These are phyloP conservation scores for Amblyjoppa proteus DNA, from an alignment of 2,888 invertebrate species.

Conservation along the genomic window DNA sequence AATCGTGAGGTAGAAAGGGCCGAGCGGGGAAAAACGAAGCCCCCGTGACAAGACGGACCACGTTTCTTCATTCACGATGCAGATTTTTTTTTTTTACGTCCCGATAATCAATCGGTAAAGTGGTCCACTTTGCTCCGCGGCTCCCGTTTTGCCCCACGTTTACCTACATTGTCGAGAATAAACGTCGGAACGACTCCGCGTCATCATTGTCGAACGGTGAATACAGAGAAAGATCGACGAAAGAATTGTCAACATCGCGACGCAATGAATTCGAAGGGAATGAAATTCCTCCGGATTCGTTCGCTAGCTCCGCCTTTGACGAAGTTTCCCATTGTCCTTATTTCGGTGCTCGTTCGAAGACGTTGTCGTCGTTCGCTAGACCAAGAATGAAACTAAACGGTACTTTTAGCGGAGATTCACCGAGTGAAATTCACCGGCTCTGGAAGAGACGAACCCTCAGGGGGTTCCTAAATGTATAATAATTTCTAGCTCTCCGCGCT, in stretches of 20 bases:
- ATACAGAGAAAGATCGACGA: background rate
- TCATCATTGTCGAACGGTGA: background rate
- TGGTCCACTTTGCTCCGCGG: too few relatives aligned
- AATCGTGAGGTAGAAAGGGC: too few relatives aligned
- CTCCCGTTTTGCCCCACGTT: too few relatives aligned
- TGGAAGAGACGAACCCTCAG: constrained; percentile 28
- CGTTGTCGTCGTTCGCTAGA: constrained; percentile 36
- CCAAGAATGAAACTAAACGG: background rate
- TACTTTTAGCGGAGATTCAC: background rate
- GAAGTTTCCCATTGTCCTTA: constrained; percentile 51
- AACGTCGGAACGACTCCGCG: constrained; percentile 10
- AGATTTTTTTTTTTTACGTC: too few relatives aligned
- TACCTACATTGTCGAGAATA: background rate
- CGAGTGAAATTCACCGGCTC: constrained; percentile 38
- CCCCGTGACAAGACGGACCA: too few relatives aligned
- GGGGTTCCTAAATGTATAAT: constrained; percentile 40
- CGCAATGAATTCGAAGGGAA: constrained; percentile 47
- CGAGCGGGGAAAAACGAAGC: too few relatives aligned
- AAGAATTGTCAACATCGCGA: constrained; percentile 30
- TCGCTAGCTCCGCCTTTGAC: constrained; percentile 17
- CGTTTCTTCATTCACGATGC: too few relatives aligned
- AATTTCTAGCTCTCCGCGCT: background rate
- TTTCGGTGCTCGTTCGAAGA: constrained; percentile 37
- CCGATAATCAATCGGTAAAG: background rate
- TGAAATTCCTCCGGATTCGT: constrained; percentile 63